A percentile compares a stretch with the other conserved stretches of the same genome.
Conservation (phyloP, 2,113 vertebrate genomes). For the Microtus montanus region DNA sequence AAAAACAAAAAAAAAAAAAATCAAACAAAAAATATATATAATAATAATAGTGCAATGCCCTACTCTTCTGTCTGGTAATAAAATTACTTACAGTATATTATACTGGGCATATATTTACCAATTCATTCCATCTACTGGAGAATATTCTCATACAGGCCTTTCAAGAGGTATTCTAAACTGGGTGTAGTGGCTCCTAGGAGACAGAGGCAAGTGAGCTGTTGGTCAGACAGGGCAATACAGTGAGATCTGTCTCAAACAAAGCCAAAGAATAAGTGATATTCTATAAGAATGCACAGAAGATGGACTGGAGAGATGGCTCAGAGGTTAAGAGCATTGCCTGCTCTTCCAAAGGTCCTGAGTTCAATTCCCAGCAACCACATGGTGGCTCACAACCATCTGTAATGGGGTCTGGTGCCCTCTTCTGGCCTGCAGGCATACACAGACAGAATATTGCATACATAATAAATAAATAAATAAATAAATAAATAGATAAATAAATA, state of each 20-base stretch:
- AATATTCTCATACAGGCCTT: not conserved
- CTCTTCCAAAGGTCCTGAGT: no score
- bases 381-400: no score
- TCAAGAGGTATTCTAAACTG: not conserved
- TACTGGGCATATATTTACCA: not conserved
- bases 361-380: no score
- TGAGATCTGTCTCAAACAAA: not conserved
- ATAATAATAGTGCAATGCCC: not conserved
- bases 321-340: no score
- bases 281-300: not conserved
- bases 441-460: no score
- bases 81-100: not conserved
- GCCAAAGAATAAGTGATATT: not conserved
- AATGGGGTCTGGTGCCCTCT: no score
- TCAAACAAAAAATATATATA: not conserved
- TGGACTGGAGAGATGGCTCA: no score
- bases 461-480: no score
- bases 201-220: not conserved
- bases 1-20: not conserved
- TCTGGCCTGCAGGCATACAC: no score
- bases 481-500: no score
- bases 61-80: not conserved
- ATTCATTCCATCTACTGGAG: not conserved
- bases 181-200: not conserved
- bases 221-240: not conserved